A percentile compares a stretch with the other conserved stretches of the same genome.
phyloP scores from a whole-genome alignment of 2,113 vertebrate species.

The Corvus moneduloides region DNA sequence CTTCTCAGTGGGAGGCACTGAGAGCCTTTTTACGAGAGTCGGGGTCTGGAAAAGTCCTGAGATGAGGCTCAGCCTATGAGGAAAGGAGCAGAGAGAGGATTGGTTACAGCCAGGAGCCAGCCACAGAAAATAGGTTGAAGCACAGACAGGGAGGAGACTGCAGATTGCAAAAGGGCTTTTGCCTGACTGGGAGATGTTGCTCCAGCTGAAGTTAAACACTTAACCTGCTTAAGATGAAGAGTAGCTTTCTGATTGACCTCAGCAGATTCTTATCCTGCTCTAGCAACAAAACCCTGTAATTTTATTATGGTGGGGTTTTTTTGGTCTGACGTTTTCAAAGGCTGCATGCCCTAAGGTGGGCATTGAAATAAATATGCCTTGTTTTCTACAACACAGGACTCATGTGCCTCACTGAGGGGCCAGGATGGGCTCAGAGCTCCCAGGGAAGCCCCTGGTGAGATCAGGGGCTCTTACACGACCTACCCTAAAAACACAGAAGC shows the following conservation, averaged over 20 bases:
- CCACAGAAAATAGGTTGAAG: neutral
- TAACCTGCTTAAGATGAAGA: neutral
- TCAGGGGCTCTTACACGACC: neutral
- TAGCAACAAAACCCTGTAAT: neutral
- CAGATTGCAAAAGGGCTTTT: neutral
- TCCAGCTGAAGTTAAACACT: neutral
- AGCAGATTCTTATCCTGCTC: neutral
- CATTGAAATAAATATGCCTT: neutral
- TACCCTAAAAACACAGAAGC: neutral
- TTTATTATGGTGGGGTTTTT: neutral
- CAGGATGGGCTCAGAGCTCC: neutral
- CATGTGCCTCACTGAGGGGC: neutral
- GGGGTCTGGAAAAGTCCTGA: slow-evolving; percentile 82
- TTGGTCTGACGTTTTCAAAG: neutral
- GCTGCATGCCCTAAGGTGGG: neutral
- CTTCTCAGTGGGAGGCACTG: slow-evolving; percentile 65
- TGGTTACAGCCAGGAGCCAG: neutral
- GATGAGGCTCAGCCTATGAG: slow-evolving; percentile 75
- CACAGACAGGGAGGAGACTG: neutral
- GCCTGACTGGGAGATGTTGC: neutral
- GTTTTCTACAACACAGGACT: neutral
- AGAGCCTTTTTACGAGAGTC: slow-evolving; percentile 60
- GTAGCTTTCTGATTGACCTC: neutral
- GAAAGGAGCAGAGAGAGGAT: neutral
- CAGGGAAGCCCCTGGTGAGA: neutral